These are phyloP conservation scores for Calidris pugnax DNA, from an alignment of 2,113 vertebrate species.

Conservation along the genomic window DNA sequence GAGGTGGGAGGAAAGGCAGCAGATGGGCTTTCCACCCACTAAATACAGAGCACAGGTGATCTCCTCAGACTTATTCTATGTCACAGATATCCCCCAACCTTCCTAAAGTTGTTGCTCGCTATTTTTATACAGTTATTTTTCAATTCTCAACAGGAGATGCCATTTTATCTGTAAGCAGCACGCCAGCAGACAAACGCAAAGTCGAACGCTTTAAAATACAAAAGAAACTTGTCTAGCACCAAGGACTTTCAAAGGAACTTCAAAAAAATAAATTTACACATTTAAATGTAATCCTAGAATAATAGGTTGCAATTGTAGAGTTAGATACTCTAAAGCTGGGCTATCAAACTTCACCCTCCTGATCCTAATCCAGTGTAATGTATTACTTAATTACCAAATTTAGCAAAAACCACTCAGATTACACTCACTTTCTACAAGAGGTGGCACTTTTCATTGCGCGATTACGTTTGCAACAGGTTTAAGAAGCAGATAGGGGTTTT, in stretches of 20 bases:
- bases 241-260: neutral
- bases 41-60: neutral
- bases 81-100: neutral
- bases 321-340: neutral
- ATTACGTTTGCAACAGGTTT: neutral
- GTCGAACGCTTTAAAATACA: neutral
- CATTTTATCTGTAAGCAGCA: neutral
- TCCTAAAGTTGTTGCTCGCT: neutral
- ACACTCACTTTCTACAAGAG: neutral
- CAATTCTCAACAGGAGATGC: neutral
- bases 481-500: neutral
- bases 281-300: neutral
- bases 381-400: neutral
- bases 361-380: neutral
- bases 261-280: neutral
- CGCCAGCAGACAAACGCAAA: neutral
- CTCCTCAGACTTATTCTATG: neutral
- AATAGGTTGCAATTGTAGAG: neutral
- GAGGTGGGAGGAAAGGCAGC: neutral
- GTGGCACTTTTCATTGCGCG: neutral
- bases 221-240: neutral
- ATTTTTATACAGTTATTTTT: neutral
- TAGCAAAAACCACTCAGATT: neutral
- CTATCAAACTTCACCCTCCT: neutral
- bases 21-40: neutral